Base-by-base conservation (phyloP, 2,113 vertebrate species). In the Fukomys damarensis region DNA sequence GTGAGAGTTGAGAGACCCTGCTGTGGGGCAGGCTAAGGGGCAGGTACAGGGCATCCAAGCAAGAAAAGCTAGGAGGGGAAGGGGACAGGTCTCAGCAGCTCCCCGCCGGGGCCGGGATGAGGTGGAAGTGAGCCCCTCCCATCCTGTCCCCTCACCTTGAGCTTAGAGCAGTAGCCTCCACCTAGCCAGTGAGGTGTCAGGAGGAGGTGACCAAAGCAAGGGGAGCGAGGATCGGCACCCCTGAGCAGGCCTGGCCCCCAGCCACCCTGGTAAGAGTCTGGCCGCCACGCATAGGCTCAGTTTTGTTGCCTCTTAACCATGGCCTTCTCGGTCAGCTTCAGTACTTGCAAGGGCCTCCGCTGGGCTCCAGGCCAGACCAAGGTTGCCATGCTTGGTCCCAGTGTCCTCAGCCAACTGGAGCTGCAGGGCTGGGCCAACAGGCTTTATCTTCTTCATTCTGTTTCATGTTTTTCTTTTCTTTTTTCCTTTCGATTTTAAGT, bases 401-500 rank as follows among this genome's bases (percentile, higher is more conserved):
- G 1, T 35, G 70, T 58, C 89, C 46, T 86, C 1, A 0, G 59
- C 81, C 1, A 6, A 22, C 59, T 65, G 54, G 52, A 91, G 82
- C 43, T 35, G 28, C 70, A 32, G 72, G 66, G 7, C 41, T 66
- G n/a, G 58, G 41, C 81, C 19, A 14, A 54, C 19, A 95, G 96
- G 97, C 96, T 98, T 98, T 97, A 38, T 61, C 97, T 93, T 97
- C 95, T 79, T 95, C 43, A 46, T 81, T 97, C 94, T 98, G 98
- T 98, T 98, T 98, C 8, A 35, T 93, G 43, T 38, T 95, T 98
- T 98, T 98, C 98, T 98, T 98, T 98, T 94, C 97, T 95, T 98
- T 38, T 97, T 97, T 95, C 43, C 35, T 93, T 97, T 97, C 1
- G 72, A 96, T 96, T 98, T 99, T 98, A 98, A 98, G 98, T 99